Percentiles rank a stretch among this genome's conserved stretches.
Conservation (phyloP, 2,888 invertebrate genomes). For the Melanchra persicariae region DNA sequence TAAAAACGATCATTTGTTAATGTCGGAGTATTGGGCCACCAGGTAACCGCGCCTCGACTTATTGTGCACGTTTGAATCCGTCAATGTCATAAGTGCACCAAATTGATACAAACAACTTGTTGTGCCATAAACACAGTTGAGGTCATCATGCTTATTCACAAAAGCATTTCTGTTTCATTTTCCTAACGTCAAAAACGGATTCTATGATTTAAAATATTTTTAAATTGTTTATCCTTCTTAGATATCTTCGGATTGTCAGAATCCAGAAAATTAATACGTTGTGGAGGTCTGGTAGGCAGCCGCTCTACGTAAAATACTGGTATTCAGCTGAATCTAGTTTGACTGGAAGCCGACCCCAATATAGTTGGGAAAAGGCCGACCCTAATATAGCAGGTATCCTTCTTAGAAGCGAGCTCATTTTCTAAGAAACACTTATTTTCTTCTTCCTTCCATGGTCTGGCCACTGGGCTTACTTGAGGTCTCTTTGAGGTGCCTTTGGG, state of each 20-base stretch:
- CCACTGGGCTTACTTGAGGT: background rate
- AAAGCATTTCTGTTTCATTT: background rate
- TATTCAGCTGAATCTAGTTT: too few relatives aligned
- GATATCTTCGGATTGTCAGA: too few relatives aligned
- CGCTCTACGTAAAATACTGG: too few relatives aligned
- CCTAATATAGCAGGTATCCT: too few relatives aligned
- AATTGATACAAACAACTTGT: slow-evolving; percentile 24
- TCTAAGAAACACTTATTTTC: background rate
- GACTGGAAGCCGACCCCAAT: too few relatives aligned
- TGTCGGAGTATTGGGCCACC: slow-evolving; percentile 79
- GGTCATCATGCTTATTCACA: slow-evolving; percentile 8
- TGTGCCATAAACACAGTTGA: slow-evolving; percentile 17
- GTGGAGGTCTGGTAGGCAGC: too few relatives aligned
- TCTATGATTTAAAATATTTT: background rate
- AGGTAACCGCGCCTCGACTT: slow-evolving; percentile 76
- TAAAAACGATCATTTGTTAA: slow-evolving; percentile 89
- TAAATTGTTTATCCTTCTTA: background rate
- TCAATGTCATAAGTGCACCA: slow-evolving; percentile 68
- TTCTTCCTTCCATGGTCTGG: background rate
- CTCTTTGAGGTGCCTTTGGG: background rate
- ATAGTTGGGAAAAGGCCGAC: too few relatives aligned
- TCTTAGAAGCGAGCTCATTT: background rate
- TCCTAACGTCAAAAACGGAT: background rate
- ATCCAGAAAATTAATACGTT: too few relatives aligned
- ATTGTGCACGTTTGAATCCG: slow-evolving; percentile 72